These are phyloP conservation scores for Dipodomys stephensi DNA, from an alignment of 2,113 vertebrate genomes.

Conservation along the genomic window DNA sequence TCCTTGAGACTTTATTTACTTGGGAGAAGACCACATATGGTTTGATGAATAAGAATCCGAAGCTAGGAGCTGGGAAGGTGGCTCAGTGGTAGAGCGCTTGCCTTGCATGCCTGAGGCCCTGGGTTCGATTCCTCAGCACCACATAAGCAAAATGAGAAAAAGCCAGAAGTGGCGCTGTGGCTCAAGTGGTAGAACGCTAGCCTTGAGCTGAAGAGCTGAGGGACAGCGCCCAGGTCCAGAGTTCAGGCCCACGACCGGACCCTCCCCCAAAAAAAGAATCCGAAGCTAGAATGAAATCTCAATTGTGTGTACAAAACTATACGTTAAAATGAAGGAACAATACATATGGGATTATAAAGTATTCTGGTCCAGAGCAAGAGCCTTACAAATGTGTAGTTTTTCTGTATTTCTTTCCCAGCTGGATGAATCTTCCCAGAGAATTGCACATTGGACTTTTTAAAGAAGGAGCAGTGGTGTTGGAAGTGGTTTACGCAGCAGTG, in stretches of 20 bases:
- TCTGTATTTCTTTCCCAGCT: not conserved
- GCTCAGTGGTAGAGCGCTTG: too few relatives aligned
- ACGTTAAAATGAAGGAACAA: not conserved
- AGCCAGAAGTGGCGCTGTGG: too few relatives aligned
- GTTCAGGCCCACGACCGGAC: too few relatives aligned
- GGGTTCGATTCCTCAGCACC: too few relatives aligned
- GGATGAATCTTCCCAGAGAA: not conserved
- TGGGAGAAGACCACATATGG: not conserved
- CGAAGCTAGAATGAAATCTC: not conserved
- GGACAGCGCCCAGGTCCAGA: too few relatives aligned
- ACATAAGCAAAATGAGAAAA: too few relatives aligned
- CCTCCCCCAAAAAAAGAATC: not conserved
- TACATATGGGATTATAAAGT: not conserved
- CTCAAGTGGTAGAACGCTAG: too few relatives aligned
- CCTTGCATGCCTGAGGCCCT: too few relatives aligned
- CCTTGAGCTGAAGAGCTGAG: too few relatives aligned
- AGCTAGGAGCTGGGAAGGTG: not conserved
- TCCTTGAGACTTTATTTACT: not conserved
- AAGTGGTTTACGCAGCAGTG: not conserved
- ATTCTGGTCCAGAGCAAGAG: not conserved
- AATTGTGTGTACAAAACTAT: not conserved
- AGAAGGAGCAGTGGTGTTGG: not conserved
- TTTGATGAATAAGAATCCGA: not conserved
- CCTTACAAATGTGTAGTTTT: not conserved
- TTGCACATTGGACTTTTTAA: not conserved